phyloP scores from a whole-genome alignment of 64 coral and sea anemone genomes.

The Actinia tenebrosa region DNA sequence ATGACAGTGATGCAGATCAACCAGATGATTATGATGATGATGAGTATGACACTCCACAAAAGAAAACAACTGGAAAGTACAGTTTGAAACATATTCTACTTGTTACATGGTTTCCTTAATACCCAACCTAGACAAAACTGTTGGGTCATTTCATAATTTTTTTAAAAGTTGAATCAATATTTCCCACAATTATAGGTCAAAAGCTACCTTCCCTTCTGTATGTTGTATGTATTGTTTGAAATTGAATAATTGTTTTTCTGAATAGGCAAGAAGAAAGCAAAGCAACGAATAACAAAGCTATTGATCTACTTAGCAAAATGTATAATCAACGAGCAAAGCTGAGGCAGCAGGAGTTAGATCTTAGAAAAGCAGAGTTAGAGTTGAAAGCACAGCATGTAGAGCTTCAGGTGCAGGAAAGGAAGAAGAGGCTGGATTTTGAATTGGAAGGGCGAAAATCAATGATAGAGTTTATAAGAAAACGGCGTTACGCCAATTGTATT shows the following conservation, averaged over 20 bases:
- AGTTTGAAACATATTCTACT: neutral
- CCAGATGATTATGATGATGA: neutral
- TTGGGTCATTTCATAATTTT: too few species aligned
- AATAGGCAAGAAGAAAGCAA: conserved; percentile 10
- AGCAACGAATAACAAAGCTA: conserved; percentile 11
- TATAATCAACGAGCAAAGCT: conserved; percentile 28
- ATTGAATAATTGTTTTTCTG: neutral
- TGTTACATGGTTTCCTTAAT: neutral
- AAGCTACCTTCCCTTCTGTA: too few species aligned
- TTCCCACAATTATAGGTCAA: too few species aligned
- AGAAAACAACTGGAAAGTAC: neutral
- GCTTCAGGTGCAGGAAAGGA: conserved; percentile 27
- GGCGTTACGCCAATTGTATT: neutral
- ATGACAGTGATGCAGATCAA: neutral
- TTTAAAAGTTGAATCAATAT: too few species aligned
- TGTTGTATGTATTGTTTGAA: too few species aligned
- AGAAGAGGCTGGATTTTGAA: conserved; percentile 20
- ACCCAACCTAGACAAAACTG: too few species aligned
- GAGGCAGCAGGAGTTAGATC: conserved; percentile 21
- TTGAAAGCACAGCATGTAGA: conserved; percentile 13
- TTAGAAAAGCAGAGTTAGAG: conserved; percentile 23
- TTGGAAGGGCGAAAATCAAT: conserved; percentile 34
- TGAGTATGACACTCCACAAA: neutral
- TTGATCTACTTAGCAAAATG: conserved; percentile 22
- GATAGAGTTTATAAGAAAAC: neutral